Conservation (phyloP, 2,888 invertebrate genomes). For the Heliconius aoede region DNA sequence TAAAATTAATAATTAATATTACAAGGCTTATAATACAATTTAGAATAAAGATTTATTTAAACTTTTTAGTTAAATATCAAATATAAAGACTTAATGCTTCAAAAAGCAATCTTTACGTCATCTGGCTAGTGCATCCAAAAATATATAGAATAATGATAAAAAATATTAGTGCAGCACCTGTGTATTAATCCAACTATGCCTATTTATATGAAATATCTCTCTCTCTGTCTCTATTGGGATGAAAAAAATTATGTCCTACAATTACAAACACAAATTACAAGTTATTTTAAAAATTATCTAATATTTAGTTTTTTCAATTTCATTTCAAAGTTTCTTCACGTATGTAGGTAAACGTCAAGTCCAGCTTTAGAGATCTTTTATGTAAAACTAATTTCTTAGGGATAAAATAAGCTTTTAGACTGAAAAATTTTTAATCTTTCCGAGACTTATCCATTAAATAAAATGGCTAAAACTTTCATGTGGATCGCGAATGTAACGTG, state of each 20-base stretch:
- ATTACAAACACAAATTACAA: too few relatives aligned
- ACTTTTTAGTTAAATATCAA: too few relatives aligned
- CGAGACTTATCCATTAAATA: conserved; percentile 27
- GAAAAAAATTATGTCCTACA: background rate
- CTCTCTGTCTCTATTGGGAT: background rate
- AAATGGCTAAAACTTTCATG: conserved; percentile 32
- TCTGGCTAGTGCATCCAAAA: too few relatives aligned
- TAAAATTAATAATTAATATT: too few relatives aligned
- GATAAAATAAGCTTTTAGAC: conserved; percentile 15
- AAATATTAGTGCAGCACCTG: background rate
- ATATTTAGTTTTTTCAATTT: too few relatives aligned
- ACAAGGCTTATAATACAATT: too few relatives aligned
- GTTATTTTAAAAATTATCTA: background rate
- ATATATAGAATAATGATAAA: too few relatives aligned
- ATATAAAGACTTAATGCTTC: too few relatives aligned
- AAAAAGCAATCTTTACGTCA: too few relatives aligned
- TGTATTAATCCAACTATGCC: background rate
- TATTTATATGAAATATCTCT: background rate
- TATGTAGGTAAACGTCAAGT: background rate
- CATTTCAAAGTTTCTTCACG: conserved; percentile 1
- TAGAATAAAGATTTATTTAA: too few relatives aligned
- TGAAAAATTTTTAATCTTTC: conserved; percentile 24
- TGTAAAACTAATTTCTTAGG: conserved; percentile 14
- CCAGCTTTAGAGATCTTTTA: conserved; percentile 1
- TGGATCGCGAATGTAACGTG: background rate